Evolutionary conservation across 1,140 invertebrate species (phyloP).

Genomic region (Cryptotermes secundus): DNA sequence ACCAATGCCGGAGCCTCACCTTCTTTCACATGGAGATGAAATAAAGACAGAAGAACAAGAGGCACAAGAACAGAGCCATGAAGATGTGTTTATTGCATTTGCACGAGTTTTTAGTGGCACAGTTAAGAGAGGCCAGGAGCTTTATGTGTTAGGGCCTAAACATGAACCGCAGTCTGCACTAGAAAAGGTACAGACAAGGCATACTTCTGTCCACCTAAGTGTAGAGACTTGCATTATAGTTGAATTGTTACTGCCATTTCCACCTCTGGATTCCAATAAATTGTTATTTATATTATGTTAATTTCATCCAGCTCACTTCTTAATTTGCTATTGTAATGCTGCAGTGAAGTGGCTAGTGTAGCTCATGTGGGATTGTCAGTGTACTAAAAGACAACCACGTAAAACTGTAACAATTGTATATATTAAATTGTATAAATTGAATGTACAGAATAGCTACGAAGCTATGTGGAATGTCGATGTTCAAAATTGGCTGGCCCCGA

Average conservation of each 20-base stretch:
- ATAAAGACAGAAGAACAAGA: slow-evolving; percentile 41
- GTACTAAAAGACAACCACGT: too few relatives aligned
- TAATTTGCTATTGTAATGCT: too few relatives aligned
- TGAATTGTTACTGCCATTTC: too few relatives aligned
- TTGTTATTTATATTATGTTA: slow-evolving; percentile 20
- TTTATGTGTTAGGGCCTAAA: slow-evolving; percentile 87
- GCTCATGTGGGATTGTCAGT: too few relatives aligned
- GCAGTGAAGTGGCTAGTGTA: too few relatives aligned
- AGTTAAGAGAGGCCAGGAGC: slow-evolving; percentile 70
- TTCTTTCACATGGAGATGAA: slow-evolving; percentile 24
- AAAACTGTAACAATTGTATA: too few relatives aligned
- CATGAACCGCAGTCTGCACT: slow-evolving; percentile 72
- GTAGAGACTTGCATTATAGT: not conserved
- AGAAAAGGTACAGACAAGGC: slow-evolving; percentile 45
- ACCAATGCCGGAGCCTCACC: not conserved
- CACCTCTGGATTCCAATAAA: too few relatives aligned
- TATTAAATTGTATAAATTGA: too few relatives aligned
- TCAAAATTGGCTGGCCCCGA: too few relatives aligned
- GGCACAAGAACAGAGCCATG: slow-evolving; percentile 46
- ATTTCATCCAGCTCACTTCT: slow-evolving; percentile 27
- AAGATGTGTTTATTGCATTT: slow-evolving; percentile 86
- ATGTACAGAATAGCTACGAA: too few relatives aligned
- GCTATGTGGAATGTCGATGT: too few relatives aligned
- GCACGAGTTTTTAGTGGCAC: slow-evolving; percentile 91
- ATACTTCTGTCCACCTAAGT: not conserved